phyloP scores from a whole-genome alignment of 2,888 invertebrate genomes.

The Cremastinae sp. region DNA sequence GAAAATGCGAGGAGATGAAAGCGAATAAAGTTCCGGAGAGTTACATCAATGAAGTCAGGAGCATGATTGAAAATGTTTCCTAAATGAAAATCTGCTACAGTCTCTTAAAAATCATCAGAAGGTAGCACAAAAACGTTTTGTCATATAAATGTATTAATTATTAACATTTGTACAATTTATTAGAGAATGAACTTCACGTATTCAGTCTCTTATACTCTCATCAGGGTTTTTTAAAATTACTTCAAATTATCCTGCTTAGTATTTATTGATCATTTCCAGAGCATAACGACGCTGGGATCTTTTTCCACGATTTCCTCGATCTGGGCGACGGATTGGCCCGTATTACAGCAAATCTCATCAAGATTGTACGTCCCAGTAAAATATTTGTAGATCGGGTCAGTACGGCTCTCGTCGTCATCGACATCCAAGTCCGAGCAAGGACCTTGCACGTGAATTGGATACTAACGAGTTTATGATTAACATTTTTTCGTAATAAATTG shows the following conservation, averaged over 20 bases:
- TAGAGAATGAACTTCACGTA: too few relatives aligned
- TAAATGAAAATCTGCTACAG: slow-evolving; percentile 48
- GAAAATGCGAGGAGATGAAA: slow-evolving; percentile 84
- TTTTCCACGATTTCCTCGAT: slow-evolving; percentile 91
- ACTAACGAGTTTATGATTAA: slow-evolving; percentile 67
- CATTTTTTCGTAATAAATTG: slow-evolving; percentile 4
- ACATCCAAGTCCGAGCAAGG: slow-evolving; percentile 55
- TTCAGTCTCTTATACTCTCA: too few relatives aligned
- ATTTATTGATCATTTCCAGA: slow-evolving; percentile 85
- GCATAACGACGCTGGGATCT: slow-evolving; percentile 90
- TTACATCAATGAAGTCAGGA: slow-evolving; percentile 81
- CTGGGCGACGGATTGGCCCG: slow-evolving; percentile 87
- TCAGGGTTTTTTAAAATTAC: background rate
- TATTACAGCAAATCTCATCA: slow-evolving; percentile 95
- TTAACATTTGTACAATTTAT: too few relatives aligned
- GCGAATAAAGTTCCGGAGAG: slow-evolving; percentile 82
- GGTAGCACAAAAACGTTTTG: background rate
- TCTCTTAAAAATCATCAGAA: background rate
- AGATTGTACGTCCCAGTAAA: slow-evolving; percentile 91
- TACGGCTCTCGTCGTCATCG: slow-evolving; percentile 71
- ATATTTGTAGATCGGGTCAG: slow-evolving; percentile 82
- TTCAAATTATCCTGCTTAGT: slow-evolving; percentile 39
- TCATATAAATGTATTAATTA: background rate
- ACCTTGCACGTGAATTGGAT: slow-evolving; percentile 76
- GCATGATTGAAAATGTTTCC: slow-evolving; percentile 73